Base-by-base conservation (phyloP, 1,140 invertebrate genomes). In the Drosophila santomea region DNA sequence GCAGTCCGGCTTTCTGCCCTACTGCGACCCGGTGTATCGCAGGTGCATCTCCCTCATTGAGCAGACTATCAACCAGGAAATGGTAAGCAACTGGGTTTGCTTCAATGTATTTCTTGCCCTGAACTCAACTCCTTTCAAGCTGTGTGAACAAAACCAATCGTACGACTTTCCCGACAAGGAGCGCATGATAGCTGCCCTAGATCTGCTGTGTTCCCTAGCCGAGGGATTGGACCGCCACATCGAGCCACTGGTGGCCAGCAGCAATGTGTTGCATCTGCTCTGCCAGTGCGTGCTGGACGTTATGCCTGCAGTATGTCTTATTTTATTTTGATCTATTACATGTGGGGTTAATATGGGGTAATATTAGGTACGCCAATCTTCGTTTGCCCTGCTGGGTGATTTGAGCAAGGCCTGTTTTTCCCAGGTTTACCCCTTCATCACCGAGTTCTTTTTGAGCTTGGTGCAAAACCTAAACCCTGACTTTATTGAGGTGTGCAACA, bases 401-500 rank as follows among this genome's bases (percentile, higher is more conserved):
- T 93, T 99, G 55, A 99, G 98, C 25, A 99, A 99, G 94, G 98
- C 98, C 38, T 99, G 98, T 93, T 99, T 99, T 93, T 97, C 98
- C 93, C 98, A 99, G 93, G 98, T 99, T 17, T 95, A 96, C 85
- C 98, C 98, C 1, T 98, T 96, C 93, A 98, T 99, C 94, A 95
- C 95, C 58, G 97, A 99, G 74, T 98, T 99, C 92, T 95, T 99
- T 94, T 97, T 97, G 36, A 98, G 99, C 85, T 94, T 99, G 63
- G 97, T 97, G 62, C 96, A 97, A 93, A 99, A 99, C 93, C 94
- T 99, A 41, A 99, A 99, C 94, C 98, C 98, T 3, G 97, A 99
- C 91, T 96, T 97, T 78, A 99, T 99, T 90, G 99, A 98, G 41
- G 99, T 99, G n/a, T 99, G 98, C 93, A 99, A 99, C 93, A 99